Conservation (phyloP, 1,140 invertebrate species). For the Penaeus vannamei region DNA sequence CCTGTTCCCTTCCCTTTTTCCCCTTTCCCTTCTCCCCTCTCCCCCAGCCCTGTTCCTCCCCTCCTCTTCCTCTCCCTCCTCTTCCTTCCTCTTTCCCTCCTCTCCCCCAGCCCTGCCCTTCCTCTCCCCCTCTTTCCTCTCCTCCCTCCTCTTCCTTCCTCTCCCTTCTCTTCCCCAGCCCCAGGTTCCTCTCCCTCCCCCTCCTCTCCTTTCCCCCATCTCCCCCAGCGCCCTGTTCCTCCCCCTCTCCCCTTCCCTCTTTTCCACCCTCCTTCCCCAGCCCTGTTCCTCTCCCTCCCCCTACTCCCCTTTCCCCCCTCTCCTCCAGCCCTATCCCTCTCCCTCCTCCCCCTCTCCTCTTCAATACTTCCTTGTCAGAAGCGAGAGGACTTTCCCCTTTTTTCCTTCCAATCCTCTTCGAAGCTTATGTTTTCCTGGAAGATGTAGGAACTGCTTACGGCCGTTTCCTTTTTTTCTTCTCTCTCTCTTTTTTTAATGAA, state of each 20-base stretch:
- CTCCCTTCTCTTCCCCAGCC: not conserved
- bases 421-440: not conserved
- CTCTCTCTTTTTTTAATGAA: not conserved
- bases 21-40: too few species aligned
- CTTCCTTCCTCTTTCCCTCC: not conserved
- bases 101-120: not conserved
- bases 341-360: not conserved
- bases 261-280: not conserved
- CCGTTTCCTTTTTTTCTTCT: not conserved
- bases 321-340: not conserved
- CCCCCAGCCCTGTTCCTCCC: constrained; percentile 1
- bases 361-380: not conserved
- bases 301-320: too few species aligned
- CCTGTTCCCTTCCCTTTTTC: too few species aligned
- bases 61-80: not conserved
- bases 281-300: not conserved
- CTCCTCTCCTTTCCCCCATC: not conserved
- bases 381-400: not conserved
- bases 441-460: not conserved
- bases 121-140: not conserved
- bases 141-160: not conserved
- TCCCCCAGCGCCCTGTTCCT: too few species aligned
- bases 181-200: not conserved
- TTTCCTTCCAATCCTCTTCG: not conserved
- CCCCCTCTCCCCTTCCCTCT: not conserved